Conservation (phyloP, 2,113 vertebrate genomes). For the Brienomyrus brachyistius region DNA sequence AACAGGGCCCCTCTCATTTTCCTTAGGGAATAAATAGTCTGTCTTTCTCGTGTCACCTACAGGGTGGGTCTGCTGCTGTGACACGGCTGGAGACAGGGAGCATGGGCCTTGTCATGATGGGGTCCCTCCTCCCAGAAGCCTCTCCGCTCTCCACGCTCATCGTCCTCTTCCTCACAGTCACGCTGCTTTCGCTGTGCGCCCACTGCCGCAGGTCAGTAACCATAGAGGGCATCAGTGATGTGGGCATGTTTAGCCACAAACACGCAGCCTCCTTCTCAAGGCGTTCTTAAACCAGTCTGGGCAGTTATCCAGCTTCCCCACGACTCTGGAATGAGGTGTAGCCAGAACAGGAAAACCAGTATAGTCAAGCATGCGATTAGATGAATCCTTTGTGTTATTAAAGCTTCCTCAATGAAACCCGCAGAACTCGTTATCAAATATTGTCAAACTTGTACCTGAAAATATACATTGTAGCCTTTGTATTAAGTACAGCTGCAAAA, state of each 20-base stretch:
- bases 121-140: conserved; percentile 41
- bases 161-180: conserved; percentile 46
- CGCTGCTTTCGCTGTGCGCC: conserved; percentile 40
- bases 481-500: not conserved
- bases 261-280: not conserved
- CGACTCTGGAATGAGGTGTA: not conserved
- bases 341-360: not conserved
- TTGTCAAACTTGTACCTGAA: not conserved
- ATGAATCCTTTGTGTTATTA: not conserved
- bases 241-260: not conserved
- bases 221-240: not conserved
- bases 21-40: not conserved
- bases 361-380: not conserved
- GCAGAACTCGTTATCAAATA: not conserved
- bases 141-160: conserved; percentile 41
- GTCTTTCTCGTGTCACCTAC: not conserved
- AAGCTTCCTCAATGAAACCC: not conserved
- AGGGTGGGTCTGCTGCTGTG: conserved; percentile 35
- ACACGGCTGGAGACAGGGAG: conserved; percentile 37
- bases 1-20: not conserved
- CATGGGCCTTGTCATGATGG: conserved; percentile 6
- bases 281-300: not conserved
- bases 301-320: not conserved
- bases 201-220: conserved; percentile 43
- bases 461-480: not conserved